phyloP scores from a whole-genome alignment of 2,888 invertebrate species.

The Drosophila limbata region DNA sequence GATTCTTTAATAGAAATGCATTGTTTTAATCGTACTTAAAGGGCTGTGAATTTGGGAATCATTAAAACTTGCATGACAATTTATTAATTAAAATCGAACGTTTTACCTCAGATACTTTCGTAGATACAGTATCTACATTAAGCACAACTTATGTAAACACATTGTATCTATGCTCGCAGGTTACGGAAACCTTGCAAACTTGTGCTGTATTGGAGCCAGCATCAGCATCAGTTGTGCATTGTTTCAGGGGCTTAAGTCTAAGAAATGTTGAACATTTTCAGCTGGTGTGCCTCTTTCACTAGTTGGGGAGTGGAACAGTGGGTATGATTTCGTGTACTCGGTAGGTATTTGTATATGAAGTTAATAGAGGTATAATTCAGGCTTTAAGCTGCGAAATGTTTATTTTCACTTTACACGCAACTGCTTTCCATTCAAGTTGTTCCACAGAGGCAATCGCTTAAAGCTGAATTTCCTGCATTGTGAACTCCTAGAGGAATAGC shows the following conservation, averaged over 20 bases:
- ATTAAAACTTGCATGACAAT: neutral
- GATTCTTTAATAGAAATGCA: slow-evolving; percentile 81
- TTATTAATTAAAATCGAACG: too few relatives aligned
- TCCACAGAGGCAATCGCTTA: neutral
- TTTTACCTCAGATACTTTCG: neutral
- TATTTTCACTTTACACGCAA: slow-evolving; percentile 1
- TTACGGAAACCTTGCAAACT: slow-evolving; percentile 17
- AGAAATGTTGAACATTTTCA: slow-evolving; percentile 68
- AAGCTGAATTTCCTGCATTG: neutral
- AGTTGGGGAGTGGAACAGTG: neutral
- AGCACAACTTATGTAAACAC: neutral
- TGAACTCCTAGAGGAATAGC: neutral
- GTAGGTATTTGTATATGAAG: slow-evolving; percentile 23
- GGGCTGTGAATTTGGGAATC: neutral
- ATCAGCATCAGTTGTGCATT: slow-evolving; percentile 67
- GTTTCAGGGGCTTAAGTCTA: slow-evolving; percentile 69
- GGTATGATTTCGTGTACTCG: slow-evolving; percentile 27
- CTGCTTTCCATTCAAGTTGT: slow-evolving; percentile 8
- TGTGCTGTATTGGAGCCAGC: slow-evolving; percentile 4
- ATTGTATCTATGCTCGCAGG: slow-evolving; percentile 7
- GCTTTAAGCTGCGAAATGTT: slow-evolving; percentile 22
- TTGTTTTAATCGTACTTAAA: slow-evolving; percentile 27
- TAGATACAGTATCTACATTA: neutral
- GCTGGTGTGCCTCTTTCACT: slow-evolving; percentile 46
- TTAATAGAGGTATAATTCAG: slow-evolving; percentile 34